Conservation (phyloP, 2,797 vertebrate species). For the Bradypus variegatus region DNA sequence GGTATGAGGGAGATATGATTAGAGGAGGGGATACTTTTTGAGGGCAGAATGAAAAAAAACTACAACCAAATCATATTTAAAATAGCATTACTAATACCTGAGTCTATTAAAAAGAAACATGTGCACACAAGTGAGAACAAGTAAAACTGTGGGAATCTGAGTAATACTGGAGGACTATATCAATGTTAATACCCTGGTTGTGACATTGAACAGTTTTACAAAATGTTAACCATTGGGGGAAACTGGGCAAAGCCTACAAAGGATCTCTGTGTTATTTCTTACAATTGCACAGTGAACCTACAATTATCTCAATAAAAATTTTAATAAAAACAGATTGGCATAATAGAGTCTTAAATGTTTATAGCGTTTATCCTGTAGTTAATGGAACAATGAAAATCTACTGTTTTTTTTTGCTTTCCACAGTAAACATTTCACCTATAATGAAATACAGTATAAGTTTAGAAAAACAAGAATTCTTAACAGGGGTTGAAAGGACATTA, state of each 20-base stretch:
- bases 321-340: neutral
- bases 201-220: neutral
- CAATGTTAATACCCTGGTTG: neutral
- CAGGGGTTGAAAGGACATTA: neutral
- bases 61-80: neutral
- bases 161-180: neutral
- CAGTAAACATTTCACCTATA: neutral
- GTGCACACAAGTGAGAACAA: neutral
- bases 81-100: neutral
- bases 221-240: no score
- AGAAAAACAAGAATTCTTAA: constrained; percentile 14
- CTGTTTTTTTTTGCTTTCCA: neutral
- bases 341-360: constrained; percentile 4
- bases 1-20: neutral
- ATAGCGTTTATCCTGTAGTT: neutral
- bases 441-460: neutral
- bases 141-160: neutral
- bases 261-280: neutral
- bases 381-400: neutral
- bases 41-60: neutral
- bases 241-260: neutral
- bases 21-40: neutral
- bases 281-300: neutral
- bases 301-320: neutral
- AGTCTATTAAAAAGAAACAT: neutral